These are phyloP conservation scores for Platichthys flesus DNA, from an alignment of 2,113 vertebrate species.

Conservation along the genomic window DNA sequence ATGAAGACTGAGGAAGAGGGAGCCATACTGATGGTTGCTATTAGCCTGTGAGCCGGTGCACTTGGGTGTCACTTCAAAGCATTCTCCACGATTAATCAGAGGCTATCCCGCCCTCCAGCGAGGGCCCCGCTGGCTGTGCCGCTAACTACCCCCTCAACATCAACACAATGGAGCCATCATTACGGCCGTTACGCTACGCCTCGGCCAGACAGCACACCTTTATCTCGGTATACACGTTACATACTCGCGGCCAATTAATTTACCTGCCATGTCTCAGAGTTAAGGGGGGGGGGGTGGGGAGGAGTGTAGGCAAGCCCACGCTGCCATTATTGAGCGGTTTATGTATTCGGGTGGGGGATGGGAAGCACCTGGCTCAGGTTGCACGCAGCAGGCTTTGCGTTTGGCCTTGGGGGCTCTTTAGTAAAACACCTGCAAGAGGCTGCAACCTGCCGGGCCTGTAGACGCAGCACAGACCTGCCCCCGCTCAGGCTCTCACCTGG, in stretches of 20 bases:
- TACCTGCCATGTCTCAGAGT: slow-evolving; percentile 68
- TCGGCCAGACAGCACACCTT: slow-evolving; percentile 70
- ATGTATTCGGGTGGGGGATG: slow-evolving; percentile 51
- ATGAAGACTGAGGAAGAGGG: slow-evolving; percentile 69
- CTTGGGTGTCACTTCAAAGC: slow-evolving; percentile 83
- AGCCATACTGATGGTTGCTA: slow-evolving; percentile 67
- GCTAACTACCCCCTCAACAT: slow-evolving; percentile 70
- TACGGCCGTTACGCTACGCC: slow-evolving; percentile 62
- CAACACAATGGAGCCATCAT: slow-evolving; percentile 81
- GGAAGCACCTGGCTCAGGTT: slow-evolving; percentile 72
- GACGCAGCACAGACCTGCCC: slow-evolving; percentile 26
- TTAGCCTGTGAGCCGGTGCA: slow-evolving; percentile 71
- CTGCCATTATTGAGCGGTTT: slow-evolving; percentile 59
- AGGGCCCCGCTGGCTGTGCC: slow-evolving; percentile 60
- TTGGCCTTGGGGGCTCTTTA: slow-evolving; percentile 47
- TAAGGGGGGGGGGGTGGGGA: slow-evolving; percentile 19
- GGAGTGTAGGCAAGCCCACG: slow-evolving; percentile 30
- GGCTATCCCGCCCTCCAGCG: slow-evolving; percentile 63
- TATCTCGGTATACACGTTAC: slow-evolving; percentile 70
- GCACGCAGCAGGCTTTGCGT: slow-evolving; percentile 44
- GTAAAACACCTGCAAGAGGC: slow-evolving; percentile 63
- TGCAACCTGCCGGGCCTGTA: slow-evolving; percentile 48
- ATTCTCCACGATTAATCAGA: slow-evolving; percentile 81
- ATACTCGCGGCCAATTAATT: slow-evolving; percentile 76
- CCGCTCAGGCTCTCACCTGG: slow-evolving; percentile 44